Evolutionary conservation across 1,140 invertebrate species (phyloP).

Genomic region (Wiebesia pumilae): DNA sequence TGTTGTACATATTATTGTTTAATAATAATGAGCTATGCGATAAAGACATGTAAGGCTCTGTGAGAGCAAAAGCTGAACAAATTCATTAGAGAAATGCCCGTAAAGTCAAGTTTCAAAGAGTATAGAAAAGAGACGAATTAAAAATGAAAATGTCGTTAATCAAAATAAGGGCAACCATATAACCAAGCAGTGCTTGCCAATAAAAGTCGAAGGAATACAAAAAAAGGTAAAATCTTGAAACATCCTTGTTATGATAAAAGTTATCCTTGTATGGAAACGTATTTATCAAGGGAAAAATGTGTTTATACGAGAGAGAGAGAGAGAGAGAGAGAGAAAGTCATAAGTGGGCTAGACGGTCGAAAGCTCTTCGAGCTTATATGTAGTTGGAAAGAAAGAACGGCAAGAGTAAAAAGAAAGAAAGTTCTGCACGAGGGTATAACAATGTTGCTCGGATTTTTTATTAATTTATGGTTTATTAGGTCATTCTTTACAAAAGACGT

Average conservation of each 20-base stretch:
- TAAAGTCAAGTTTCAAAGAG: neutral
- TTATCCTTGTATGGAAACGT: neutral
- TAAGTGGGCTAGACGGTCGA: conserved; percentile 70
- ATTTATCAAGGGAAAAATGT: neutral
- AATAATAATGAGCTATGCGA: too few relatives aligned
- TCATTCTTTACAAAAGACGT: neutral
- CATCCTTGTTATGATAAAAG: too few relatives aligned
- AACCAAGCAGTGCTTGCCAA: too few relatives aligned
- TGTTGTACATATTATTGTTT: too few relatives aligned
- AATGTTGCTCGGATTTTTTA: neutral
- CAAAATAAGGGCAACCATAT: too few relatives aligned
- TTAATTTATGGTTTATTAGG: neutral
- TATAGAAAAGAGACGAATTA: neutral
- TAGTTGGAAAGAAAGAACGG: conserved; percentile 6
- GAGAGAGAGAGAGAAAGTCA: conserved; percentile 57
- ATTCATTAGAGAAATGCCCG: neutral
- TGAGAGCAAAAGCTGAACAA: neutral
- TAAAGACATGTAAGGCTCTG: too few relatives aligned
- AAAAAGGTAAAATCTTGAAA: too few relatives aligned
- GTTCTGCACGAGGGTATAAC: neutral
- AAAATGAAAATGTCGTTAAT: conserved; percentile 23
- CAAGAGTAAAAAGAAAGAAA: conserved; percentile 9
- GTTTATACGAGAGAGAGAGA: neutral
- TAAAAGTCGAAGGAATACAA: too few relatives aligned
- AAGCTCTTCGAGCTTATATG: conserved; percentile 51